These are phyloP conservation scores for Lytechinus pictus DNA, from an alignment of 35 echinoderm and acorn worm genomes.

Conservation along the genomic window DNA sequence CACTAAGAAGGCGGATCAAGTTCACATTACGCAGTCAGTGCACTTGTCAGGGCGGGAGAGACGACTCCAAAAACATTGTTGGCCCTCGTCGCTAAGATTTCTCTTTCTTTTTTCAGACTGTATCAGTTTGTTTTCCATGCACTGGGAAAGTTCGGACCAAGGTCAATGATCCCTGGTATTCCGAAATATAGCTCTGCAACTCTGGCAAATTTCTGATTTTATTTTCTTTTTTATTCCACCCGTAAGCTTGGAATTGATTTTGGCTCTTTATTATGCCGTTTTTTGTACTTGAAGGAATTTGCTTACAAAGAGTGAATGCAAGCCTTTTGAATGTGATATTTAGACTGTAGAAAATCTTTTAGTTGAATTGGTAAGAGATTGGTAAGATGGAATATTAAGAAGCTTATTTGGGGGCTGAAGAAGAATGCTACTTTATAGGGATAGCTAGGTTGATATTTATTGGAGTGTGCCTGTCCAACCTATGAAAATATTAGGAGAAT, in stretches of 20 bases:
- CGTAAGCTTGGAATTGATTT: neutral
- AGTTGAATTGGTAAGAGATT: neutral
- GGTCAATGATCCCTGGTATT: constrained; percentile 17
- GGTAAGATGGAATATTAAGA: too few species aligned
- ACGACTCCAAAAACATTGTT: constrained; percentile 17
- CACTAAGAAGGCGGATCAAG: constrained; percentile 3
- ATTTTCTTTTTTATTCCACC: neutral
- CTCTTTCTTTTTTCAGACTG: neutral
- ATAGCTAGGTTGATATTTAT: too few species aligned
- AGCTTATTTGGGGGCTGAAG: too few species aligned
- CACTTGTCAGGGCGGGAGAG: neutral
- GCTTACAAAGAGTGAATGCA: neutral
- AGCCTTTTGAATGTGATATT: neutral
- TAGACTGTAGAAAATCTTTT: neutral
- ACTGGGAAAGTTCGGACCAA: neutral
- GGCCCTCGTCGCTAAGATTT: neutral
- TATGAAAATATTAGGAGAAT: neutral
- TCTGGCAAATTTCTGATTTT: neutral
- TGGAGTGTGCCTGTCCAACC: too few species aligned
- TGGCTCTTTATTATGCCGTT: neutral
- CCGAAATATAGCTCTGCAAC: neutral
- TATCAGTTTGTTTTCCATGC: neutral
- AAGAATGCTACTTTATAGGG: too few species aligned
- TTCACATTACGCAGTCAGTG: constrained; percentile 32
- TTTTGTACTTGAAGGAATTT: neutral